Evolutionary conservation across 2,113 vertebrate species (phyloP).

Genomic region (Eptesicus fuscus): DNA sequence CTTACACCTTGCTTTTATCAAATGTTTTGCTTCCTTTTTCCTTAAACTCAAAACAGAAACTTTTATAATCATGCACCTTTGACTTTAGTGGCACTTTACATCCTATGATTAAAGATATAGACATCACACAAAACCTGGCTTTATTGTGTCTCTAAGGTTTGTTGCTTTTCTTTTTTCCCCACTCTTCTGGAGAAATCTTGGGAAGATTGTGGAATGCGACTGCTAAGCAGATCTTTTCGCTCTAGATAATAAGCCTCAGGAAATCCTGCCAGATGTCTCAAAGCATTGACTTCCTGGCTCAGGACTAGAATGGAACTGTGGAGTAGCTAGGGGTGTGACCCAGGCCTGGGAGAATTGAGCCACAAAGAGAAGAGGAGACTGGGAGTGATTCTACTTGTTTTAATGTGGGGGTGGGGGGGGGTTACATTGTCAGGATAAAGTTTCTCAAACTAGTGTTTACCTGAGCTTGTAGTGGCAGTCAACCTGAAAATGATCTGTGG

Average conservation of each 20-base stretch:
- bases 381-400: constrained; percentile 1
- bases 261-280: constrained; percentile 70
- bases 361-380: not conserved
- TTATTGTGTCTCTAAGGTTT: constrained; percentile 27
- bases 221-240: constrained; percentile 71
- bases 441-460: constrained; percentile 46
- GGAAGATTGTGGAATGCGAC: constrained; percentile 60
- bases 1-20: constrained; percentile 18
- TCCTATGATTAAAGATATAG: constrained; percentile 39
- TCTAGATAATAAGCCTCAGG: constrained; percentile 61
- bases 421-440: not conserved
- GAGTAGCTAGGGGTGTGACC: not conserved
- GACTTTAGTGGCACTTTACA: not conserved
- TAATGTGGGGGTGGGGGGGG: not conserved
- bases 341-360: constrained; percentile 37
- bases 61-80: not conserved
- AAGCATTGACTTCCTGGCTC: constrained; percentile 64
- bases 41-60: constrained; percentile 32
- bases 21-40: constrained; percentile 5
- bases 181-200: constrained; percentile 67
- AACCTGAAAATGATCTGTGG: constrained; percentile 37
- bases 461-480: not conserved
- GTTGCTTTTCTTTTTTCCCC: constrained; percentile 48
- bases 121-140: not conserved
- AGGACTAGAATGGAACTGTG: constrained; percentile 24